These are phyloP conservation scores for Petrocephalus sullivani DNA, from an alignment of 2,797 vertebrate genomes.

Conservation along the genomic window DNA sequence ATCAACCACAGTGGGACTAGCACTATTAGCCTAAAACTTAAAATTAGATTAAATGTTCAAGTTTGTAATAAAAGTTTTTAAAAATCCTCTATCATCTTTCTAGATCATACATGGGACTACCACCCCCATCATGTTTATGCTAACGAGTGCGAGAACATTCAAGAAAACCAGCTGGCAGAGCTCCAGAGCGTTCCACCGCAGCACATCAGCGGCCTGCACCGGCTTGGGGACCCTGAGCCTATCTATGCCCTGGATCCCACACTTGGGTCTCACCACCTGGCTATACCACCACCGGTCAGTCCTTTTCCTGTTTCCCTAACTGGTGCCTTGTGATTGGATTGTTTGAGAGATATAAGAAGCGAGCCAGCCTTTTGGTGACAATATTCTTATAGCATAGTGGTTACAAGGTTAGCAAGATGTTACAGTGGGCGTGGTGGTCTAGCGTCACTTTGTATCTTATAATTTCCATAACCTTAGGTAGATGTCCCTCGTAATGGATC, in stretches of 20 bases:
- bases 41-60: background rate
- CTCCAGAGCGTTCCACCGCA: conserved; percentile 90
- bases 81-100: background rate
- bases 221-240: conserved; percentile 81
- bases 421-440: background rate
- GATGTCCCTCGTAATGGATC: background rate
- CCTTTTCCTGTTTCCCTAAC: background rate
- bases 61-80: background rate
- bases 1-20: background rate
- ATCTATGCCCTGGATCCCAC: conserved; percentile 77
- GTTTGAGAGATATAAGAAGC: background rate
- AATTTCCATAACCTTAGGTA: background rate
- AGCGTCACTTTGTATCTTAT: background rate
- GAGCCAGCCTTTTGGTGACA: background rate
- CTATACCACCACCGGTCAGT: conserved; percentile 61
- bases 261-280: conserved; percentile 62
- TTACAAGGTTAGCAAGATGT: background rate
- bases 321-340: background rate
- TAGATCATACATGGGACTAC: conserved; percentile 93
- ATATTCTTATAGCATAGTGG: background rate
- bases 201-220: conserved; percentile 77
- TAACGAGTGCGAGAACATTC: conserved; percentile 81
- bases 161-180: conserved; percentile 89
- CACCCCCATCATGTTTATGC: conserved; percentile 75
- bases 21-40: background rate